Conservation (phyloP, 2,888 invertebrate species). For the Deilephila elpenor region DNA sequence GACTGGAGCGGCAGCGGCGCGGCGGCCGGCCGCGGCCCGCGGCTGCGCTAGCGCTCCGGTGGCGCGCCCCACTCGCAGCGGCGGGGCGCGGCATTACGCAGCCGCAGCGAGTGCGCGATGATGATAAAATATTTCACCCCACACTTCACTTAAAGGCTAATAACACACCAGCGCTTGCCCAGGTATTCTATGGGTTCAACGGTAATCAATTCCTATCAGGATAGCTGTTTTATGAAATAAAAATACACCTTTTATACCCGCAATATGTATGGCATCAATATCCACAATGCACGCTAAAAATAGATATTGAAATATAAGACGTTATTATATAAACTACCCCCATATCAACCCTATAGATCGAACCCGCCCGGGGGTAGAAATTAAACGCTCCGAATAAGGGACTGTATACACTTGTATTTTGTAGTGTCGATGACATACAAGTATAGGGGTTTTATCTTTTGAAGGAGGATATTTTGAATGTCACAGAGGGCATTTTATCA, state of each 20-base stretch:
- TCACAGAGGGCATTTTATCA: background rate
- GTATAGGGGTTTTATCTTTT: background rate
- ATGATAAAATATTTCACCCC: no score
- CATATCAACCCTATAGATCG: background rate
- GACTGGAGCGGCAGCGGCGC: no score
- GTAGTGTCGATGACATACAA: background rate
- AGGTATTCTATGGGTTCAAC: no score
- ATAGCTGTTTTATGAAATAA: no score
- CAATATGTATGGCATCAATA: background rate
- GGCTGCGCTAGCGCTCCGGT: no score
- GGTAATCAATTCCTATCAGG: no score
- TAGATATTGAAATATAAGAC: conserved; percentile 22
- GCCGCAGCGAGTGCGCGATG: no score
- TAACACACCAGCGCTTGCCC: no score
- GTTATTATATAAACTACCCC: conserved; percentile 20
- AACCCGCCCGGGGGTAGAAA: background rate
- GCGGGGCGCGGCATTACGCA: no score
- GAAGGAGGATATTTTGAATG: background rate
- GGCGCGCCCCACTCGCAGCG: no score
- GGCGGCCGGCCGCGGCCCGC: no score
- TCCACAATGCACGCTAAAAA: background rate
- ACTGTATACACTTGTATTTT: conserved; percentile 1
- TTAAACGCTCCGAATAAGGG: conserved; percentile 2
- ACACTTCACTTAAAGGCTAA: no score
- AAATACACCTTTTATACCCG: background rate